Conservation (phyloP, 1,140 invertebrate genomes). For the Bombus superbus region DNA sequence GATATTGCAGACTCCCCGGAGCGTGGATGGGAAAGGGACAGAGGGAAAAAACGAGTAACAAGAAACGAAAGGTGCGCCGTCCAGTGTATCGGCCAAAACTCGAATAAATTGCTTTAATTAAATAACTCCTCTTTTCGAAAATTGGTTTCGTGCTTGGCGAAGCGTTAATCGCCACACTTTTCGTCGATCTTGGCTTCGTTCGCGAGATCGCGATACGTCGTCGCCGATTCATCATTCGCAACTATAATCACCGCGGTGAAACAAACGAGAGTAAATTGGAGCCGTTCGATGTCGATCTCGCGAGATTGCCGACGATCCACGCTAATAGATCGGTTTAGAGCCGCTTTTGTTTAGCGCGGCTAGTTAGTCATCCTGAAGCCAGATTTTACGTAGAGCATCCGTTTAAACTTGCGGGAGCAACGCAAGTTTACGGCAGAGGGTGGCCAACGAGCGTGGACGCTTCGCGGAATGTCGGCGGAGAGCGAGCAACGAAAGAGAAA, state of each 20-base stretch:
- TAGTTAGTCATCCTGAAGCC: background rate
- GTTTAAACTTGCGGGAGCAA: background rate
- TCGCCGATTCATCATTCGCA: background rate
- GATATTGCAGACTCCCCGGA: constrained; percentile 61
- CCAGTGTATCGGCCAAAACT: constrained; percentile 33
- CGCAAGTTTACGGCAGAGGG: background rate
- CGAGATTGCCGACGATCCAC: background rate
- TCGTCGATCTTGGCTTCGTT: constrained; percentile 31
- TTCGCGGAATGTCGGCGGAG: background rate
- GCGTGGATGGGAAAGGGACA: background rate
- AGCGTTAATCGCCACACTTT: constrained; percentile 62
- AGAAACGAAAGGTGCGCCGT: constrained; percentile 47
- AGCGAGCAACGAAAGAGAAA: background rate
- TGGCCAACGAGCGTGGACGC: background rate
- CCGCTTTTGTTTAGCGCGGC: background rate
- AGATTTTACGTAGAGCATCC: background rate
- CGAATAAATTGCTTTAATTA: constrained; percentile 72
- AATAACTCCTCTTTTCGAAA: constrained; percentile 67
- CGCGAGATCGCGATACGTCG: constrained; percentile 6
- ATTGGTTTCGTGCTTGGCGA: constrained; percentile 71
- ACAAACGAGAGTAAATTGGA: background rate
- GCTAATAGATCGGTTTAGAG: background rate
- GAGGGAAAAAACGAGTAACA: constrained; percentile 42
- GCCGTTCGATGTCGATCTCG: background rate
- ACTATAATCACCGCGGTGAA: background rate